Evolutionary conservation across 2,888 invertebrate genomes (phyloP).

Genomic region (Ecliptopera silaceata): DNA sequence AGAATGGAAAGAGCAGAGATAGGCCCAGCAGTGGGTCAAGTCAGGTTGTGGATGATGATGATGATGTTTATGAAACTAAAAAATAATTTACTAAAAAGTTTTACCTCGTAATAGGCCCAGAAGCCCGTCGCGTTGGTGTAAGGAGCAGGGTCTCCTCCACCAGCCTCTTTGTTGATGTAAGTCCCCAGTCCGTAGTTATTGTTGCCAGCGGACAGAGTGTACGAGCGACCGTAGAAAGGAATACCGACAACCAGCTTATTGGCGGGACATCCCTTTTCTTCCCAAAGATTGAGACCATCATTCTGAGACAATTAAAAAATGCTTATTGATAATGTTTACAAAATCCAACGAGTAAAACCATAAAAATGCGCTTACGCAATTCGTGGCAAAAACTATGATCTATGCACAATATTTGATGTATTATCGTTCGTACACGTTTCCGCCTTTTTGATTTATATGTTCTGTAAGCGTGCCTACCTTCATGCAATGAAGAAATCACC

Average conservation of each 20-base stretch:
- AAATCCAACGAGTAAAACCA: no score
- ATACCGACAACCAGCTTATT: constrained; percentile 94
- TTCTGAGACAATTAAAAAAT: constrained; percentile 79
- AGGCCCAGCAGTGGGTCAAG: no score
- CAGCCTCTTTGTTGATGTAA: constrained; percentile 95
- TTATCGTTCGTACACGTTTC: neutral
- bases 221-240: constrained; percentile 94
- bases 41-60: no score
- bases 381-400: no score
- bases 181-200: constrained; percentile 93
- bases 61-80: no score
- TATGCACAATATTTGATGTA: no score
- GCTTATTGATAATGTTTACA: neutral
- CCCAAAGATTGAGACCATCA: constrained; percentile 94
- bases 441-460: neutral
- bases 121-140: constrained; percentile 95
- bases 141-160: constrained; percentile 92
- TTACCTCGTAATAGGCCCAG: constrained; percentile 92
- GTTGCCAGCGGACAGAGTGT: constrained; percentile 91
- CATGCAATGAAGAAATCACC: neutral
- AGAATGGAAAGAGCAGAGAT: no score
- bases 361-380: no score
- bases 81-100: neutral
- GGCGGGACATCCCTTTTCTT: constrained; percentile 93
- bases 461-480: neutral